These are phyloP conservation scores for Drosophila nebulosa DNA, from an alignment of 1,140 invertebrate species.

Conservation along the genomic window DNA sequence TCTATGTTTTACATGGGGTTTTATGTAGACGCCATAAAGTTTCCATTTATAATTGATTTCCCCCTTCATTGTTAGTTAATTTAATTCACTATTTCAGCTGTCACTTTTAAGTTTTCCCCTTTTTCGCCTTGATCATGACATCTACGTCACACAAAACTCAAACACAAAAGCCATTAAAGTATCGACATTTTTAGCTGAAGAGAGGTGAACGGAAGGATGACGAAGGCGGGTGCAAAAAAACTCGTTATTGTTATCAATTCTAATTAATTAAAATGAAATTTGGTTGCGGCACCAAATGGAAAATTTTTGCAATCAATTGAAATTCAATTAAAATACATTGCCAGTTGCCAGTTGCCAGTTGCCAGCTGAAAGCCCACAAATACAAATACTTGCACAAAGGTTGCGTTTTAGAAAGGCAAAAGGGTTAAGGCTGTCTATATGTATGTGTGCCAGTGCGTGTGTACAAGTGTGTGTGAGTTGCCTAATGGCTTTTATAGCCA, in stretches of 20 bases:
- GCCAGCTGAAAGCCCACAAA: slow-evolving; percentile 21
- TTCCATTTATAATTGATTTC: neutral
- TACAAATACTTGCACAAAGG: slow-evolving; percentile 25
- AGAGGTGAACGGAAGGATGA: neutral
- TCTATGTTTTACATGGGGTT: slow-evolving; percentile 11
- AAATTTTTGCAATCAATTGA: slow-evolving; percentile 77
- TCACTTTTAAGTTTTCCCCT: neutral
- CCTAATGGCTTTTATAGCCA: slow-evolving; percentile 50
- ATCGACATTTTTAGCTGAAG: slow-evolving; percentile 37
- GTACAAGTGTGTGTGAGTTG: slow-evolving; percentile 3
- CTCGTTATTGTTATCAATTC: slow-evolving; percentile 73
- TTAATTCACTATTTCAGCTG: neutral
- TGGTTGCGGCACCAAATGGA: slow-evolving; percentile 48
- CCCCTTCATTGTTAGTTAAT: neutral
- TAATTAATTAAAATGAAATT: slow-evolving; percentile 78
- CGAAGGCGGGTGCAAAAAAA: slow-evolving; percentile 6
- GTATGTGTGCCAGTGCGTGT: neutral
- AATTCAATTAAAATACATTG: slow-evolving; percentile 75
- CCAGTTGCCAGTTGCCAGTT: slow-evolving; percentile 51
- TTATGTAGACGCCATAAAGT: slow-evolving; percentile 9
- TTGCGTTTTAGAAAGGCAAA: slow-evolving; percentile 20
- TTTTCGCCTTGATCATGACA: neutral
- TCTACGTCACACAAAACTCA: neutral
- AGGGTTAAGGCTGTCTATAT: slow-evolving; percentile 28
- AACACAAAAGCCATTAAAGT: slow-evolving; percentile 48